Base-by-base conservation (phyloP, 1,140 invertebrate genomes). In the Sogatella furcifera region DNA sequence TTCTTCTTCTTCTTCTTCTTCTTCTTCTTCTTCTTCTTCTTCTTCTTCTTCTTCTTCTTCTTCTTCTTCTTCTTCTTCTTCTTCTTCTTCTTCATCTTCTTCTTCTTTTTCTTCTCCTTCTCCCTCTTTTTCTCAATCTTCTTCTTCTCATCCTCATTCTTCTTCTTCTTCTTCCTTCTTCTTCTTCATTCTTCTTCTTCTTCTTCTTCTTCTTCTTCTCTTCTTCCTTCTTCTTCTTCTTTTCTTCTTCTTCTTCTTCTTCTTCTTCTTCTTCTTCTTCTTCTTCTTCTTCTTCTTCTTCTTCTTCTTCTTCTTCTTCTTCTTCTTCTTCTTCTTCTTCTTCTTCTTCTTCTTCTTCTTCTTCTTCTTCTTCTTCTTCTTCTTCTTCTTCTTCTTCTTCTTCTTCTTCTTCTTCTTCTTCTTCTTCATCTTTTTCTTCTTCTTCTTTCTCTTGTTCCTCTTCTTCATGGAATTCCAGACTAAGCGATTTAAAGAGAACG, bases 31-130 rank as follows among this genome's bases (percentile, higher is more conserved):
- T n/a, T 60, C 31, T 61, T 46, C 21, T 17, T 62, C 31, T 59
- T 31, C 44, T 38, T 60, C 15, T 41, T 38, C 44, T 28, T 13
- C 41, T 19, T 28, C 24, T 28, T 14, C 31, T 49, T 21, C 13
- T 43, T 28, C 56, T 14, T 6, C 53, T 57, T 52, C 22, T 46
- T 28, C 55, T 49, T 55, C 53, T 42, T 55, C 43, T 43, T 41
- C 22, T 49, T 64, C 46, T 59, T 52, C 55, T 43, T 42, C 55
- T 64, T 38, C 55, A 28, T 52, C 49, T 34, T 53, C 49, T 28
- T 44, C 55, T 6, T 28, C 6, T 6, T 28, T 28, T 6, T 28
- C 24, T 28, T 6, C 24, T 28, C 24, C 24, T 28, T n/a, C n/a
- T n/a, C n/a, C 24, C 6, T 28, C 24, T 28, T 6, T 6, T 28